These are phyloP conservation scores for Ochotona princeps DNA, from an alignment of 2,113 vertebrate genomes.

Conservation along the genomic window DNA sequence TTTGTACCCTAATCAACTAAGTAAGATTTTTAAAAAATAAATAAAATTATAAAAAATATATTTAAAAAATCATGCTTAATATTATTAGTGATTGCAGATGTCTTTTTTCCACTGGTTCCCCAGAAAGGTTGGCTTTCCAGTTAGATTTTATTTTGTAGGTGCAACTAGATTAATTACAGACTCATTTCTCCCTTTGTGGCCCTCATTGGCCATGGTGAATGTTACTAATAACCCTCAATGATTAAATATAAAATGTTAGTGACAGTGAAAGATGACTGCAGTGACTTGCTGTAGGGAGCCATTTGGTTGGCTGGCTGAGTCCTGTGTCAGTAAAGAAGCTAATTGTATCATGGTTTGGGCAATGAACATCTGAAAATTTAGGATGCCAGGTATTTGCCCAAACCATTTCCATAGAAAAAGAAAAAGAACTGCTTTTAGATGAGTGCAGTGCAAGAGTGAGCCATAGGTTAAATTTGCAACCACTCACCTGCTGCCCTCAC, in stretches of 20 bases:
- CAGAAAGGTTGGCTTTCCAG: background rate
- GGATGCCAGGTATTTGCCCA: constrained; percentile 29
- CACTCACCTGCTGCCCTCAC: background rate
- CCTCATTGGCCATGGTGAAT: constrained; percentile 6
- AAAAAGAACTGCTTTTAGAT: constrained; percentile 32
- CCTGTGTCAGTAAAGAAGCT: constrained; percentile 38
- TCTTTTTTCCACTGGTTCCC: background rate
- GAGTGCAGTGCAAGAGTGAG: background rate
- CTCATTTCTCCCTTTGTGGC: constrained; percentile 10
- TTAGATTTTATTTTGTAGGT: constrained; percentile 59
- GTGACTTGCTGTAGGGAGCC: background rate
- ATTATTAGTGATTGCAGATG: background rate
- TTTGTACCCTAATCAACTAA: too few relatives aligned
- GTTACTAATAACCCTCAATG: constrained; percentile 6
- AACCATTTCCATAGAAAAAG: background rate
- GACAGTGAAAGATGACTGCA: constrained; percentile 47
- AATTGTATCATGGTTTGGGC: background rate
- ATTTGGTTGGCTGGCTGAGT: constrained; percentile 15
- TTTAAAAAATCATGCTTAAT: background rate
- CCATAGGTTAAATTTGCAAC: background rate
- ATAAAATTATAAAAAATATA: too few relatives aligned
- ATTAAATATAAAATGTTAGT: constrained; percentile 63
- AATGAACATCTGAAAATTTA: constrained; percentile 5
- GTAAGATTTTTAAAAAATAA: too few relatives aligned
- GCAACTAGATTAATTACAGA: constrained; percentile 37